Evolutionary conservation across 2,888 invertebrate species (phyloP).

Genomic region (Phlogophora meticulosa): DNA sequence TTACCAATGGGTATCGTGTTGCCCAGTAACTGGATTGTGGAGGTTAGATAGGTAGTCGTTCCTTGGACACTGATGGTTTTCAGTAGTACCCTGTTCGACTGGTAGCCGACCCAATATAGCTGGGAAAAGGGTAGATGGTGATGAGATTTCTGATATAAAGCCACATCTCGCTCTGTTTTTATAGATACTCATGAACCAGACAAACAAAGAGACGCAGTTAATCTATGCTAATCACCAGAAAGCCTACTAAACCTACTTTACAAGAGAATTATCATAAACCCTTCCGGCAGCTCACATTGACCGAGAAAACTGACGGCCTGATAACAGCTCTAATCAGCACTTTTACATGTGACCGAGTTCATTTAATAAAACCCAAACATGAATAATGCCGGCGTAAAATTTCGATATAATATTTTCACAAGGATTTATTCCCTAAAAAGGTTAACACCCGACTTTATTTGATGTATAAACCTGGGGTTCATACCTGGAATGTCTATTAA

Average conservation of each 20-base stretch:
- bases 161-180: background rate
- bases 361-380: constrained; percentile 9
- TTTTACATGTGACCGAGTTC: background rate
- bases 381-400: background rate
- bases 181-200: background rate
- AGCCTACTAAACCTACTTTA: background rate
- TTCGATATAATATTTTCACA: background rate
- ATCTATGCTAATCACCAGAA: background rate
- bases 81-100: too few relatives aligned
- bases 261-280: constrained; percentile 12
- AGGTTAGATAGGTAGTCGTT: too few relatives aligned
- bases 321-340: constrained; percentile 1
- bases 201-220: background rate
- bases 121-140: too few relatives aligned
- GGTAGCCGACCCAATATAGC: too few relatives aligned
- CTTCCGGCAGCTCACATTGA: background rate
- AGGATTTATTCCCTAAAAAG: background rate
- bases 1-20: too few relatives aligned
- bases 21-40: too few relatives aligned
- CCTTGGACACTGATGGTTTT: too few relatives aligned
- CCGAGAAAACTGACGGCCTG: background rate
- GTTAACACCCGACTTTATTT: background rate
- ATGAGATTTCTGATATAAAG: too few relatives aligned
- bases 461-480: background rate
- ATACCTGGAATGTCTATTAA: constrained; percentile 2